Base-by-base conservation (phyloP, 2,113 vertebrate species). In the Hystrix cristata region DNA sequence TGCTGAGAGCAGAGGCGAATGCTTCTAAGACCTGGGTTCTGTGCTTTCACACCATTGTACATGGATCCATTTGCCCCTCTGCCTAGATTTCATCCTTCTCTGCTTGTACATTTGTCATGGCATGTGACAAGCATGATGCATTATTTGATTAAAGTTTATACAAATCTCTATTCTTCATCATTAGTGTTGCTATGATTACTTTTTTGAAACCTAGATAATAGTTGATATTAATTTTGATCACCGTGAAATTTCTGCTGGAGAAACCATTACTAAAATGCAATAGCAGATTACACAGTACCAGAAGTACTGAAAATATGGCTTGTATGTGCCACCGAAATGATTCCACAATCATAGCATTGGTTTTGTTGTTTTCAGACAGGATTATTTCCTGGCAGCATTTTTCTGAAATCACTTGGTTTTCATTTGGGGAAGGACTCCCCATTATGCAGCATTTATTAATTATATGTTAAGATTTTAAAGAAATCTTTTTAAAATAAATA, bases 101-200 rank as follows among this genome's bases (percentile, higher is more conserved):
- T 78, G 7, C 29, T 60, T 79, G 18, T 34, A 59, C 18, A 29
- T 72, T 51, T 53, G 38, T 64, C 34, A 83, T 72, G 25, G 10
- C 16, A 55, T 82, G 38, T 69, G 15, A 31, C 4, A 94, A 69
- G 3, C 8, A 93, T 51, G 23, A 48, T n/a, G 27, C n/a, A 29
- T 94, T 51, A 85, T n/a, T 74, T 76, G 65, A 94, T 89, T 55
- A 18, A 90, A 60, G 31, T 71, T 92, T 82, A n/a, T 67, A 76
- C 21, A 93, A 71, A 85, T 21, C 46, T 72, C 8, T 64, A 48
- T 67, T 88, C 14, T 76, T 88, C 14, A 11, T 74, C 9, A n/a
- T 81, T 79, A 43, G 57, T 82, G 7, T 53, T 86, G 38, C 43
- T 91, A 76, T 57, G 65, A 53, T 23, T 43, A 59, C 13, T 72